phyloP scores from a whole-genome alignment of 1,140 invertebrate species.

The Drosophila mayri region DNA sequence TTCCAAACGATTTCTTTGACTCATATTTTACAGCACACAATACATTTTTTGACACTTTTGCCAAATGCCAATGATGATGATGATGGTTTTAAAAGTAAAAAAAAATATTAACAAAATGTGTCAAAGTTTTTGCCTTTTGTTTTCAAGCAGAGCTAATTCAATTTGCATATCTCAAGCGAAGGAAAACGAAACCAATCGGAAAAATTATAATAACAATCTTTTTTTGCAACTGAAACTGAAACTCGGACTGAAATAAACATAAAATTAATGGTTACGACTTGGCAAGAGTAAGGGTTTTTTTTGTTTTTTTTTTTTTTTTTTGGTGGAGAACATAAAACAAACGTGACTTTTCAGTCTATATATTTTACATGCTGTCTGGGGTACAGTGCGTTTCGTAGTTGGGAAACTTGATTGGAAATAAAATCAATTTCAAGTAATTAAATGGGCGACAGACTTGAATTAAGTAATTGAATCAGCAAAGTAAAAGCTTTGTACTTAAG shows the following conservation, averaged over 20 bases:
- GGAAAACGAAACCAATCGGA: constrained; percentile 36
- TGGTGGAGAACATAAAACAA: constrained; percentile 61
- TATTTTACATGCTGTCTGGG: constrained; percentile 3
- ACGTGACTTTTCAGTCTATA: constrained; percentile 64
- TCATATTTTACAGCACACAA: constrained; percentile 51
- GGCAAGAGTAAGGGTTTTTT: constrained; percentile 17
- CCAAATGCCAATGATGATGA: constrained; percentile 15
- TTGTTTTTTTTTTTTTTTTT: not conserved
- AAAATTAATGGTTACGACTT: constrained; percentile 61
- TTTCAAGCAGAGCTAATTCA: constrained; percentile 47
- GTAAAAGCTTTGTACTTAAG: constrained; percentile 13
- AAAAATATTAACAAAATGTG: constrained; percentile 22
- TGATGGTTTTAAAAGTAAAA: constrained; percentile 1
- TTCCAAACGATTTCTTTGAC: constrained; percentile 73
- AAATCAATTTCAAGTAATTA: not conserved
- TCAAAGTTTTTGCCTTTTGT: constrained; percentile 44
- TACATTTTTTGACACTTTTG: constrained; percentile 43
- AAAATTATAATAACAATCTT: constrained; percentile 54
- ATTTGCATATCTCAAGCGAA: constrained; percentile 38
- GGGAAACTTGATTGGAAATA: not conserved
- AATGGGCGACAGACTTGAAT: not conserved
- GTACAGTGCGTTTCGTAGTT: constrained; percentile 32
- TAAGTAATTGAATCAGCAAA: not conserved
- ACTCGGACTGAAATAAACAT: constrained; percentile 48
- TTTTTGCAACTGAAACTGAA: constrained; percentile 30